Evolutionary conservation across 2,888 invertebrate species (phyloP).

Genomic region (Calameuta pallipes): DNA sequence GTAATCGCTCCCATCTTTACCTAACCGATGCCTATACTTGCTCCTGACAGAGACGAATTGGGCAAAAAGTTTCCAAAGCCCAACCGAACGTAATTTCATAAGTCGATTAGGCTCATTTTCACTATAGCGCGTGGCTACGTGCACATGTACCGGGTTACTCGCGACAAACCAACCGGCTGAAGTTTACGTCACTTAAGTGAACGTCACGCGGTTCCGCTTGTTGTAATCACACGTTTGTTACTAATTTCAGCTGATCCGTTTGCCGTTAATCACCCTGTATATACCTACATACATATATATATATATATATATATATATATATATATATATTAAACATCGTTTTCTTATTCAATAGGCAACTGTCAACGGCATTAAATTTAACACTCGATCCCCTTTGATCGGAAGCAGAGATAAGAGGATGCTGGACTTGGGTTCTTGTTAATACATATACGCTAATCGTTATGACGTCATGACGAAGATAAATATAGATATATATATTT

Average conservation of each 20-base stretch:
- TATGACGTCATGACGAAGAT: neutral
- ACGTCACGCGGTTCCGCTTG: too few species aligned
- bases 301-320: too few species aligned
- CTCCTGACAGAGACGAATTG: constrained; percentile 16
- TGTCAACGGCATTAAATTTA: neutral
- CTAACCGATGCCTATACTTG: constrained; percentile 12
- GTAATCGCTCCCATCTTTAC: constrained; percentile 20
- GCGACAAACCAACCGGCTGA: too few species aligned
- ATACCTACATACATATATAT: too few species aligned
- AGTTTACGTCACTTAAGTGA: too few species aligned
- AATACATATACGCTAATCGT: neutral
- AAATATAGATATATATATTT: too few species aligned
- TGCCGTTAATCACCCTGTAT: too few species aligned
- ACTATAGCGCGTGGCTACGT: neutral
- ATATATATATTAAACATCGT: too few species aligned
- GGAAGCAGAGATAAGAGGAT: neutral
- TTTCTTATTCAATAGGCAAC: neutral
- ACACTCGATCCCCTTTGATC: neutral
- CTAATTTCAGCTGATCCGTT: too few species aligned
- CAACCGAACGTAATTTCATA: neutral
- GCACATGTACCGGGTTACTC: too few species aligned
- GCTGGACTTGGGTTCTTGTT: neutral
- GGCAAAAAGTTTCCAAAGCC: neutral
- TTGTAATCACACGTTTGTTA: too few species aligned
- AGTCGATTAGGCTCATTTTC: constrained; percentile 2